These are phyloP conservation scores for Lerema accius DNA, from an alignment of 1,140 invertebrate genomes.

Conservation along the genomic window DNA sequence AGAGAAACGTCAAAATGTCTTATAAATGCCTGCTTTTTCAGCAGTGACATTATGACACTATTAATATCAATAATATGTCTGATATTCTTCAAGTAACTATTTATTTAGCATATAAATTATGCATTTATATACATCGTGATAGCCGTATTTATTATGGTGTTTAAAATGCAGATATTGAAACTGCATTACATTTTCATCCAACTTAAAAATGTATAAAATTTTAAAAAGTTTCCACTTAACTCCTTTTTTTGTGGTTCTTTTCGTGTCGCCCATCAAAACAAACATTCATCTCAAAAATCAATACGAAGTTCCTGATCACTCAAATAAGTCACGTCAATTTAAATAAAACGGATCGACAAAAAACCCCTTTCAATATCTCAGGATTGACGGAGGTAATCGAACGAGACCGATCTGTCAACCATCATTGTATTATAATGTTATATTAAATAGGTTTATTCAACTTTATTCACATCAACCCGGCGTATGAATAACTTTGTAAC, in stretches of 20 bases:
- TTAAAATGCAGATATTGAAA: too few species aligned
- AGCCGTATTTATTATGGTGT: too few species aligned
- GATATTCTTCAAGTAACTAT: too few species aligned
- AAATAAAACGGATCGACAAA: conserved; percentile 69
- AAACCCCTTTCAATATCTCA: conserved; percentile 48
- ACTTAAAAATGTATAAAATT: not conserved
- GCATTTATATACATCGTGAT: too few species aligned
- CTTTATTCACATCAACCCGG: conserved; percentile 42
- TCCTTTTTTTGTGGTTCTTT: conserved; percentile 42
- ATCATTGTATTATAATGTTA: conserved; percentile 72
- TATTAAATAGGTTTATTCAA: conserved; percentile 56
- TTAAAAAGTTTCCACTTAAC: conserved; percentile 1
- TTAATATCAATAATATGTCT: too few species aligned
- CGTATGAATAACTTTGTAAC: conserved; percentile 49
- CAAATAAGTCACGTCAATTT: conserved; percentile 68
- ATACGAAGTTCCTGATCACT: conserved; percentile 74
- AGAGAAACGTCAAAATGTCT: too few species aligned
- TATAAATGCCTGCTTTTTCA: too few species aligned
- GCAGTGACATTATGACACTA: too few species aligned
- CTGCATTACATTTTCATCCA: not conserved
- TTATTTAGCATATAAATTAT: too few species aligned
- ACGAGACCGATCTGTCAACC: conserved; percentile 70
- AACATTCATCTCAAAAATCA: conserved; percentile 74
- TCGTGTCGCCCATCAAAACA: conserved; percentile 69
- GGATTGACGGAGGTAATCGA: conserved; percentile 53